Percentiles rank a stretch among this genome's conserved stretches.
Evolutionary conservation across 2,888 invertebrate species (phyloP).

Genomic region (Tupiocoris notatus): DNA sequence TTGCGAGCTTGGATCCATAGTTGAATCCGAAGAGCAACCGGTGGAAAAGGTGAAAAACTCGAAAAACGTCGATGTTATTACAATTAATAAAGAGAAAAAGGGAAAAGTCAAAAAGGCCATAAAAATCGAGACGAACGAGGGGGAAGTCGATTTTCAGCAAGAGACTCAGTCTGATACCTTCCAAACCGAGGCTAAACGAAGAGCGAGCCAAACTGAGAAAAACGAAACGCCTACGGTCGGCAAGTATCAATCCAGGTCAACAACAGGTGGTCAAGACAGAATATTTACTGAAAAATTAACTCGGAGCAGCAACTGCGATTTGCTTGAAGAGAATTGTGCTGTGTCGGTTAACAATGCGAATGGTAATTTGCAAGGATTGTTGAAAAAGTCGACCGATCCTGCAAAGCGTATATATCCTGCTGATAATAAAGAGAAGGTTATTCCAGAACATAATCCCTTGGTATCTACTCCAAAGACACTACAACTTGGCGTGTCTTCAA

Average conservation of each 20-base stretch:
- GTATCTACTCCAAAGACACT: too few relatives aligned
- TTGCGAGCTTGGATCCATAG: too few relatives aligned
- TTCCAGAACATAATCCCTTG: too few relatives aligned
- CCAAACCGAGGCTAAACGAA: not conserved
- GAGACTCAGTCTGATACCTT: not conserved
- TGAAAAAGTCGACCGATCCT: too few relatives aligned
- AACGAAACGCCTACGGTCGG: not conserved
- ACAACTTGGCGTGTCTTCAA: too few relatives aligned
- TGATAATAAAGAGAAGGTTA: too few relatives aligned
- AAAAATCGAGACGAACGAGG: not conserved
- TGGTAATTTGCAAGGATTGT: too few relatives aligned
- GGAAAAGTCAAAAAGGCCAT: not conserved
- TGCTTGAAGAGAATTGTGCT: not conserved
- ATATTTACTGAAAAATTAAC: not conserved
- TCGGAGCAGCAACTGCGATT: not conserved
- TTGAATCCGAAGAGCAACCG: not conserved
- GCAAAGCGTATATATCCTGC: too few relatives aligned
- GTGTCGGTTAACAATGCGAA: too few relatives aligned
- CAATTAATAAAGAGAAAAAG: not conserved
- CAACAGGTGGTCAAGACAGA: constrained; percentile 7
- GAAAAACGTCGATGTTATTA: too few relatives aligned
- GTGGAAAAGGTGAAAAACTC: not conserved
- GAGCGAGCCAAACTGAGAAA: not conserved
- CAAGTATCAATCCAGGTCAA: constrained; percentile 3
- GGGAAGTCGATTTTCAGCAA: not conserved